Percentiles rank a stretch among this genome's conserved stretches.
Conservation (phyloP, 1,140 invertebrate species). For the Tribolium madens region DNA sequence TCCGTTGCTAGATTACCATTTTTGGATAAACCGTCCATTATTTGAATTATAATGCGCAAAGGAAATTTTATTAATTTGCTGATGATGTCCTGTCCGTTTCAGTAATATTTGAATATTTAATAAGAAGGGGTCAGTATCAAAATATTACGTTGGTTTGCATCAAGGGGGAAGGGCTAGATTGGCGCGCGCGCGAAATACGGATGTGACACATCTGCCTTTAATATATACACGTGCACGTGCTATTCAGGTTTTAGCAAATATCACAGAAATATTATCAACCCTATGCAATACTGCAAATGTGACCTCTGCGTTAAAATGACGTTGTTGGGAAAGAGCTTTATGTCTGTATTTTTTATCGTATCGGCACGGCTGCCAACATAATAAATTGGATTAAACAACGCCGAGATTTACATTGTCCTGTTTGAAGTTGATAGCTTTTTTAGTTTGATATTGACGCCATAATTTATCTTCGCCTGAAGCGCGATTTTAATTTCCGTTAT, state of each 20-base stretch:
- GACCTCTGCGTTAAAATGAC: conserved; percentile 21
- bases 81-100: background rate
- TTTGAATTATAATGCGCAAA: conserved; percentile 7
- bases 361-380: background rate
- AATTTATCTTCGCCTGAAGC: conserved; percentile 1
- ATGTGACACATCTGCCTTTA: conserved; percentile 50
- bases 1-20: conserved; percentile 7
- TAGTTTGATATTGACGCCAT: conserved; percentile 6
- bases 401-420: conserved; percentile 16
- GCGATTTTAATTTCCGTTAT: conserved; percentile 26
- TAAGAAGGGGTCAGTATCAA: conserved; percentile 40
- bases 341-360: background rate
- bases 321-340: conserved; percentile 2
- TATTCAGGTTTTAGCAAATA: conserved; percentile 44
- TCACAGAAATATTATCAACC: conserved; percentile 41
- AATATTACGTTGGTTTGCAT: conserved; percentile 23
- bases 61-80: conserved; percentile 13
- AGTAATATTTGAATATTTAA: background rate
- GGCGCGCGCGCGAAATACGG: conserved; percentile 50
- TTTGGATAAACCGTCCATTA: conserved; percentile 28
- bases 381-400: conserved; percentile 22
- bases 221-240: conserved; percentile 49
- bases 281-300: conserved; percentile 29
- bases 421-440: conserved; percentile 21
- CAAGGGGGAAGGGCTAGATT: conserved; percentile 43